Evolutionary conservation across 2,888 invertebrate species (phyloP), one percentile per base, ranked within the genome.

Genomic region (Andrena hattorfiana): DNA sequence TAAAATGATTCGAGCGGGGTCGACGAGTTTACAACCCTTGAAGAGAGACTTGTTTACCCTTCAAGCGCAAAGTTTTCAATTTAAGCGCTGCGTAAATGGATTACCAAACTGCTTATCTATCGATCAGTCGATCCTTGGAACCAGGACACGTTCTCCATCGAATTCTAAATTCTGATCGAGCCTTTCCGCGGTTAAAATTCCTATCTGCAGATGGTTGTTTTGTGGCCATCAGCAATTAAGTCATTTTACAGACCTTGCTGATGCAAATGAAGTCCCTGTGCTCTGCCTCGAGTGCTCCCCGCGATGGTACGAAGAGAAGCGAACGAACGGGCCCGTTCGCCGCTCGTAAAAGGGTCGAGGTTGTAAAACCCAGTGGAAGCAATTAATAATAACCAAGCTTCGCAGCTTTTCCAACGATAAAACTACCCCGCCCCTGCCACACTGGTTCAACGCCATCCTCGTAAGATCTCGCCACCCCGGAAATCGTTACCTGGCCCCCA

Each of bases 221-320:
- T 77, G 75, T 80, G 51, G 76, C 74, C 68, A 72, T 35, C 80
- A 76, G 87, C 86, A 86, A 90, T 90, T 90, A 89, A 90, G 90
- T 85, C 90, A 77, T 90, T 90, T 90, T 90, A 90, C 86, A 87
- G 90, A 84, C 74, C 84, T 82, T 80, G 85, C 84, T 81, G 84
- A 89, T 89, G 89, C 86, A 87, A 90, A 90, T 90, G 86, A 86
- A 85, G 85, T 84, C 88, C 85, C 78, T 77, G 71, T 42, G 63
- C 62, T 54, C 79, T 85, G 81, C 76, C 74, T 85, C 72, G 78
- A 59, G 63, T 62, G 26, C 51, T 56, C 13, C 26, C 59, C 60
- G 79, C 64, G 51, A 60, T 35, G 51, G 51, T 66, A 23, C 20
- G 51, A 68, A 71, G 63, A n/a, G 23, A 49, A 76, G 49, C 42